Base-by-base conservation (phyloP, 2,797 vertebrate genomes). In the Xenentodon cancila region DNA sequence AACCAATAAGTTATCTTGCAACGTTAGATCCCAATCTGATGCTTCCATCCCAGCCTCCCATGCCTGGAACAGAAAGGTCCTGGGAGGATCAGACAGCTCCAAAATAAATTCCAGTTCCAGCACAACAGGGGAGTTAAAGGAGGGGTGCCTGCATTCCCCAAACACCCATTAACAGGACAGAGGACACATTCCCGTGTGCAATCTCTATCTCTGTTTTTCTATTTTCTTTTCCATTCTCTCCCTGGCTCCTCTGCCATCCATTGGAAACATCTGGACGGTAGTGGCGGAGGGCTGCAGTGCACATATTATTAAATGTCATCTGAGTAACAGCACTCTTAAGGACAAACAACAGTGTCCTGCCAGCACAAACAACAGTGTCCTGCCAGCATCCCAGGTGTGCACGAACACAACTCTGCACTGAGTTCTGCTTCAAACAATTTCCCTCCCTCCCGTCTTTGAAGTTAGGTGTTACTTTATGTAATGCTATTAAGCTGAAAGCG, bases 231-330 rank as follows among this genome's bases (percentile, higher is more conserved):
- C 70, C 58, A 56, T 42, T 54, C 63, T 77, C 70, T 73, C 69
- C 52, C 74, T 71, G 59, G 57, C 74, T 25, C 82, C 60, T 82
- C 37, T 40, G 37, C 12, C 37, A 40, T 40, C 37, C 37, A 91
- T 84, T 90, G 81, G 80, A 91, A 91, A 91, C 92, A 92, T 92
- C 88, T 92, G 92, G 77, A 70, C 21, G 48, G 82, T 54, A 7
- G 52, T 42, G 37, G 60, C 37, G 65, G 78, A 68, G 72, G 80
- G 57, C 75, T 64, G 71, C 74, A 71, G 40, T 54, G 71, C 37
- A 5, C 2, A 40, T 11, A 40, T 40, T 40, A 13, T 11, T 40
- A 15, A 40, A 15, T 16, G 37, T 40, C 37, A 40, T 13, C 5
- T 30, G 52, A 84, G 88, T 85, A 87, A 81, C 47, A 51, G 61